Base-by-base conservation (phyloP, 2,113 vertebrate species). In the Suncus etruscus region DNA sequence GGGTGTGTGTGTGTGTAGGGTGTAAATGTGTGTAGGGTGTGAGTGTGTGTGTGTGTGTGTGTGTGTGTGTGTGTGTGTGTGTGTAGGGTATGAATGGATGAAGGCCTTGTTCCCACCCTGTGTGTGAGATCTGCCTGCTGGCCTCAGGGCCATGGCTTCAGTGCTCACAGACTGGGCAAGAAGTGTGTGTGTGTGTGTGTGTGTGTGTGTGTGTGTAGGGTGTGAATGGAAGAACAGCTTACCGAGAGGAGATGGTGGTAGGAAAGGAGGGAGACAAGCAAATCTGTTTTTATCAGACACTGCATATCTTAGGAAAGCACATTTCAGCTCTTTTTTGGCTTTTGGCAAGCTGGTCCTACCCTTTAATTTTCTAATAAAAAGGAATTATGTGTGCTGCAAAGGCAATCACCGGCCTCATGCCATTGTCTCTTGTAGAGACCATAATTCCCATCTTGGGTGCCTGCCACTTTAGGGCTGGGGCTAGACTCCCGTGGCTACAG, bases 351-450 rank as follows among this genome's bases (percentile, higher is more conserved):
- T 97, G 96, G 96, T 96, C 97, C 96, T 97, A 97, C 94, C 97
- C 97, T 98, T 98, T 97, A 98, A 98, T 98, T 98, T 98, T 97
- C 97, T 97, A 98, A 98, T 98, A 97, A 98, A 98, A 98, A 97
- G 97, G 97, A 98, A 97, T 97, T 97, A 97, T 84, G 9, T 97
- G 97, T 97, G 96, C 96, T 97, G 96, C 97, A 97, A 97, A 97
- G 96, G 96, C 97, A 96, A 97, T 97, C 96, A 96, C 97, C 95
- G 96, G 97, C 96, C 97, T 97, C 96, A 91, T 97, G 97, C 97
- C 96, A 96, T 85, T 97, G 95, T 97, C 97, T 97, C 95, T 96
- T 93, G 94, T 92, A 93, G 91, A 93, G 95, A 90, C 83, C 93
- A 18, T 97, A 97, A 97, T 96, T 98, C 97, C 96, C 50, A 48